A percentile compares a stretch with the other conserved stretches of the same genome.
Evolutionary conservation across 2,113 vertebrate species (phyloP).

Genomic region (Cephalopterus ornatus): DNA sequence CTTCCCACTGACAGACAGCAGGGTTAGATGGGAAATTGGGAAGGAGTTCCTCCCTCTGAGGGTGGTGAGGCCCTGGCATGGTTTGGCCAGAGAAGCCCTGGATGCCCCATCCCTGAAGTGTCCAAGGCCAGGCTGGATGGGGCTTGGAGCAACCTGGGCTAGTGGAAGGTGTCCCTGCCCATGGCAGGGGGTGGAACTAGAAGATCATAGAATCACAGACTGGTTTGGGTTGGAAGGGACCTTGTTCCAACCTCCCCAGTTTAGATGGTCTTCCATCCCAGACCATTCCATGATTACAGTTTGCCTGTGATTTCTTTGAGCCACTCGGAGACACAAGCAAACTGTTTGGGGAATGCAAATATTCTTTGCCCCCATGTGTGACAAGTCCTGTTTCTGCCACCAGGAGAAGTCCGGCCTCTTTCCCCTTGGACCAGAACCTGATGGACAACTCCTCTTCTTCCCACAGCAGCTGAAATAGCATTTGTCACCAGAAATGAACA

Average conservation of each 20-base stretch:
- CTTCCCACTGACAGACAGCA: neutral
- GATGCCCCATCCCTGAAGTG: neutral
- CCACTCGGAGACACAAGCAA: neutral
- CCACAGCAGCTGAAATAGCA: neutral
- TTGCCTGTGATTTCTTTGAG: neutral
- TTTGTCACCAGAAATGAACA: neutral
- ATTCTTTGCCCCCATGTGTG: neutral
- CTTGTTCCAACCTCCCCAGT: neutral
- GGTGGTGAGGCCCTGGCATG: fast-evolving
- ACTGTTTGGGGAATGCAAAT: neutral
- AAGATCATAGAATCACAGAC: neutral
- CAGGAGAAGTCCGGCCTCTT: neutral
- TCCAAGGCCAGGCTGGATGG: fast-evolving
- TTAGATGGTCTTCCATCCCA: fast-evolving
- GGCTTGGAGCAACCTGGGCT: neutral
- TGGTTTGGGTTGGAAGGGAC: neutral
- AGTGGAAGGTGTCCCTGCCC: neutral
- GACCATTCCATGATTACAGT: neutral
- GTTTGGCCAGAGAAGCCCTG: fast-evolving
- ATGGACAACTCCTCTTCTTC: fast-evolving
- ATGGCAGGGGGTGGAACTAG: neutral
- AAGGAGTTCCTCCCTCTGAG: neutral
- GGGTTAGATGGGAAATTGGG: fast-evolving
- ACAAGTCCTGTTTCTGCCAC: neutral
- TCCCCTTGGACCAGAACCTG: neutral